Evolutionary conservation across 2,113 vertebrate genomes (phyloP).

Genomic region (Amblyopsis rosae): DNA sequence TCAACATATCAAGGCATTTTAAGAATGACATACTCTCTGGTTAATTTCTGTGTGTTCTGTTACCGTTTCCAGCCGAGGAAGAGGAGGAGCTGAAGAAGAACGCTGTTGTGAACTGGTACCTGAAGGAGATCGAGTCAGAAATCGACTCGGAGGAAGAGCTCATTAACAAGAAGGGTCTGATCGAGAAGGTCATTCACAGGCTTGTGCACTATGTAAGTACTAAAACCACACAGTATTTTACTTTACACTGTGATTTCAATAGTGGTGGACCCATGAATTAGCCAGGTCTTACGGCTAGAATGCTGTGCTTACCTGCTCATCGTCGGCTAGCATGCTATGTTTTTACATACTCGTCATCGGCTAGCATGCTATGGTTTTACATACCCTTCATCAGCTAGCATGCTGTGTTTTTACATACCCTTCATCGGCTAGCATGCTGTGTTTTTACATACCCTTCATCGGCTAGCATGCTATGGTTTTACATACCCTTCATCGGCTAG

Average conservation of each 20-base stretch:
- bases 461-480: neutral
- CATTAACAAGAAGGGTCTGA: conserved; percentile 90
- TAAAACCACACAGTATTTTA: neutral
- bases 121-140: conserved; percentile 96
- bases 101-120: conserved; percentile 95
- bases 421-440: neutral
- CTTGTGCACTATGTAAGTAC: conserved; percentile 91
- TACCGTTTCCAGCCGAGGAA: conserved; percentile 80
- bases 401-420: neutral
- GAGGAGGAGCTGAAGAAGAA: conserved; percentile 88
- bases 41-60: neutral
- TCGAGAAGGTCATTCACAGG: conserved; percentile 93
- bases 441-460: too few relatives aligned
- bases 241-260: neutral
- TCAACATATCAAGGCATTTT: neutral
- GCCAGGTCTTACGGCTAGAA: neutral
- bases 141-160: conserved; percentile 96
- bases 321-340: neutral
- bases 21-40: too few relatives aligned
- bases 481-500: neutral
- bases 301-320: neutral
- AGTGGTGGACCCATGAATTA: neutral
- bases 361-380: neutral
- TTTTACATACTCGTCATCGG: neutral
- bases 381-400: neutral